Evolutionary conservation across 2,888 invertebrate species (phyloP).

Genomic region (Rutpela maculata): DNA sequence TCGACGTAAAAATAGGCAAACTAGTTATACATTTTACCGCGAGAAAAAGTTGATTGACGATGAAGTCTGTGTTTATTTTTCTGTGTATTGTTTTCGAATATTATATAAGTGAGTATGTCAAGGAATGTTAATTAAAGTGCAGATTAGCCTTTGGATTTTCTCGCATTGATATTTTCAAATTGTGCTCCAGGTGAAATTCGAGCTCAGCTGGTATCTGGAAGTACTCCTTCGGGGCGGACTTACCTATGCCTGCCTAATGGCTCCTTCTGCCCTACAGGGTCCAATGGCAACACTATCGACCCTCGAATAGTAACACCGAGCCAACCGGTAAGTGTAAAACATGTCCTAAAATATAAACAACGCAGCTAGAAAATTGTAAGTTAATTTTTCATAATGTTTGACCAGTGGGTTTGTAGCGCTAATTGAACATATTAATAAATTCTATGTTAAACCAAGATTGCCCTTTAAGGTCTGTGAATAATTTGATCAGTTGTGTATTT

Average conservation of each 20-base stretch:
- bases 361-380: too few relatives aligned
- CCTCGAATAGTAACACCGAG: constrained; percentile 67
- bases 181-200: constrained; percentile 38
- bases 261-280: constrained; percentile 61
- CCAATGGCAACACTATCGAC: constrained; percentile 61
- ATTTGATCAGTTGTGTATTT: too few relatives aligned
- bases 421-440: too few relatives aligned
- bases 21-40: not conserved
- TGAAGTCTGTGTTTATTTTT: not conserved
- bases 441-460: too few relatives aligned
- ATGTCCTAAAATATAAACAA: too few relatives aligned
- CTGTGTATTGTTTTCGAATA: constrained; percentile 4
- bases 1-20: not conserved
- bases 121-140: not conserved
- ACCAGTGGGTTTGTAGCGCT: too few relatives aligned
- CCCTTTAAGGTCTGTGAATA: too few relatives aligned
- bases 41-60: not conserved
- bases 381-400: too few relatives aligned
- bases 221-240: constrained; percentile 55
- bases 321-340: constrained; percentile 41
- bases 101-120: constrained; percentile 20
- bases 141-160: not conserved
- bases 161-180: not conserved
- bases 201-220: constrained; percentile 53
- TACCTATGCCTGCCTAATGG: constrained; percentile 66